Evolutionary conservation across 2,113 vertebrate genomes (phyloP).

Genomic region (Galemys pyrenaicus): DNA sequence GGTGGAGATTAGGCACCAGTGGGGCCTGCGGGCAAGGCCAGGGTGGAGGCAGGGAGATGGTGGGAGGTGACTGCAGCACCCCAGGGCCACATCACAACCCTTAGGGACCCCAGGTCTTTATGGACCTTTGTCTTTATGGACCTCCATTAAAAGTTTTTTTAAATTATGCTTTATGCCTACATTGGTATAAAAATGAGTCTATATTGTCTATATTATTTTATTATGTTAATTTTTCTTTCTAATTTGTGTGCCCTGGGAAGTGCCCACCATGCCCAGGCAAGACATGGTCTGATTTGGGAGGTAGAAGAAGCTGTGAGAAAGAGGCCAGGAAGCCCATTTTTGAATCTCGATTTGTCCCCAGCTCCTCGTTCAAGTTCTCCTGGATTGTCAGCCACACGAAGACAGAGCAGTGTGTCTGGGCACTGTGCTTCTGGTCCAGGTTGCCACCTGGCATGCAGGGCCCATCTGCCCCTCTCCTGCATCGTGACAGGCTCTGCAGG

Average conservation of each 20-base stretch:
- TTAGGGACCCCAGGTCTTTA: background rate
- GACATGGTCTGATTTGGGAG: background rate
- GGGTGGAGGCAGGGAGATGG: background rate
- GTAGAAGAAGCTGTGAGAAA: background rate
- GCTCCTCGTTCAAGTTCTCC: too few relatives aligned
- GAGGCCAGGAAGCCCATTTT: background rate
- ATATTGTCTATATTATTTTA: background rate
- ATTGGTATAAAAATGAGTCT: background rate
- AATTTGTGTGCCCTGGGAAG: background rate
- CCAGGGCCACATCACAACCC: background rate
- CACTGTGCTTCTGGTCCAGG: background rate
- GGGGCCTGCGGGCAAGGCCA: background rate
- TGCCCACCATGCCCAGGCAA: too few relatives aligned
- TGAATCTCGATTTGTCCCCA: background rate
- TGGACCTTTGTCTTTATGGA: too few relatives aligned
- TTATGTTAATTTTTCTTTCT: background rate
- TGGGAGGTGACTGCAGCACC: background rate
- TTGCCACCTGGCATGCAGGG: background rate
- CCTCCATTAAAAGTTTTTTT: background rate
- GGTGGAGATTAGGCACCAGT: too few relatives aligned
- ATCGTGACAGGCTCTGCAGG: background rate
- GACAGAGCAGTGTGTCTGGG: background rate
- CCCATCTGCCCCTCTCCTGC: background rate
- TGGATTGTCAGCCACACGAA: background rate
- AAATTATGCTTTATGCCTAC: background rate